These are phyloP conservation scores for Xanthostigma xanthostigma DNA, from an alignment of 2,888 invertebrate species.

Conservation along the genomic window DNA sequence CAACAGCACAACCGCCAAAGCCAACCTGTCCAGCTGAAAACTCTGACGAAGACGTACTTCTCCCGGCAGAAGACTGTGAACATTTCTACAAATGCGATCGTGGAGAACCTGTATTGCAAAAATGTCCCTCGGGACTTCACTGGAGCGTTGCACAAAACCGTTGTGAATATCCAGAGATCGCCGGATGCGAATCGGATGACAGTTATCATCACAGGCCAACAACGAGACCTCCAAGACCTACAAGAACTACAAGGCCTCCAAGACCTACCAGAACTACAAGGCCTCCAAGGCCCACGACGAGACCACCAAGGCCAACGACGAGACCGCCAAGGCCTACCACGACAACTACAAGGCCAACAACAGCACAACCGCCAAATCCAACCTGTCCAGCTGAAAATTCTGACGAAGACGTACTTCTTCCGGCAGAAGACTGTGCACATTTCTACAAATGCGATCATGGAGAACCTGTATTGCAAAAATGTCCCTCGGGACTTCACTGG, in stretches of 20 bases:
- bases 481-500: not conserved
- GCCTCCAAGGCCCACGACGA: not conserved
- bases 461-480: not conserved
- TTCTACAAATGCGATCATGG: constrained; percentile 2
- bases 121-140: not conserved
- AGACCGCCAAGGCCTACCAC: too few species aligned
- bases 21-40: not conserved
- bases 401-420: not conserved
- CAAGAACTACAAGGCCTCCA: not conserved
- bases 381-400: not conserved
- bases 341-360: not conserved
- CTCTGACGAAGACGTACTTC: not conserved
- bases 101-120: not conserved
- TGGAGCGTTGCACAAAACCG: not conserved
- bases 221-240: not conserved
- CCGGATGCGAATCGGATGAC: not conserved
- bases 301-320: too few species aligned
- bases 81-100: constrained; percentile 1
- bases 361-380: not conserved
- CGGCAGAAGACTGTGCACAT: not conserved
- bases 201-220: too few species aligned
- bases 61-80: not conserved
- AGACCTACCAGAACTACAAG: not conserved
- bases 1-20: not conserved
- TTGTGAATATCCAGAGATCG: constrained; percentile 3